Conservation (phyloP, 1,140 invertebrate species). For the Formica selysi region DNA sequence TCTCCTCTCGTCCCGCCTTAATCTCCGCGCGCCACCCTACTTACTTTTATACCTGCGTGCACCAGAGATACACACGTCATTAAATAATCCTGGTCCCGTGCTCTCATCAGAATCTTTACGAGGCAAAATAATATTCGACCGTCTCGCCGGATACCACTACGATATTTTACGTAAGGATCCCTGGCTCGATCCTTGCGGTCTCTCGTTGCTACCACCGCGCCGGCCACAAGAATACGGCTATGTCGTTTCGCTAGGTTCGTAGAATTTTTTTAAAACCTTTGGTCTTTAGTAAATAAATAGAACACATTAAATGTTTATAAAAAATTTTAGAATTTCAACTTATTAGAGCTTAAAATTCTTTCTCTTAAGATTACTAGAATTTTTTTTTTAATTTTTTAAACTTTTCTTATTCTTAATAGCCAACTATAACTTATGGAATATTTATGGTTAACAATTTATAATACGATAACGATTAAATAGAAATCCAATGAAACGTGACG, state of each 20-base stretch:
- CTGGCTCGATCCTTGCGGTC: not conserved
- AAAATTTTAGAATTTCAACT: not conserved
- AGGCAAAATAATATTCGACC: constrained; percentile 81
- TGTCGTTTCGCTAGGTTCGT: not conserved
- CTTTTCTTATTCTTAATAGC: no score
- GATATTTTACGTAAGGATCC: constrained; percentile 73
- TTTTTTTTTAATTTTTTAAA: no score
- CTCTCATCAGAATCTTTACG: constrained; percentile 84
- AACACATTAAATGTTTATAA: no score
- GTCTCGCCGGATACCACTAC: constrained; percentile 48
- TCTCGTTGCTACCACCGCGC: not conserved
- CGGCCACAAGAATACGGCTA: not conserved
- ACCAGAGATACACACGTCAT: constrained; percentile 78
- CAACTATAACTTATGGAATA: no score
- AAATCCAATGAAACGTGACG: constrained; percentile 67
- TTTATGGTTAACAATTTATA: constrained; percentile 58
- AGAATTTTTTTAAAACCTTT: not conserved
- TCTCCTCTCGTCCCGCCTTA: not conserved
- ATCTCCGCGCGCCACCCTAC: constrained; percentile 35
- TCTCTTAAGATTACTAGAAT: no score
- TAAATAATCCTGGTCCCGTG: constrained; percentile 82
- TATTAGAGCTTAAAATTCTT: no score
- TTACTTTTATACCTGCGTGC: constrained; percentile 79
- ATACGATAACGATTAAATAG: constrained; percentile 49
- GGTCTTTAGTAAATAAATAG: no score